phyloP scores from a whole-genome alignment of 1,140 invertebrate species.

The Ditylenchus dipsaci region DNA sequence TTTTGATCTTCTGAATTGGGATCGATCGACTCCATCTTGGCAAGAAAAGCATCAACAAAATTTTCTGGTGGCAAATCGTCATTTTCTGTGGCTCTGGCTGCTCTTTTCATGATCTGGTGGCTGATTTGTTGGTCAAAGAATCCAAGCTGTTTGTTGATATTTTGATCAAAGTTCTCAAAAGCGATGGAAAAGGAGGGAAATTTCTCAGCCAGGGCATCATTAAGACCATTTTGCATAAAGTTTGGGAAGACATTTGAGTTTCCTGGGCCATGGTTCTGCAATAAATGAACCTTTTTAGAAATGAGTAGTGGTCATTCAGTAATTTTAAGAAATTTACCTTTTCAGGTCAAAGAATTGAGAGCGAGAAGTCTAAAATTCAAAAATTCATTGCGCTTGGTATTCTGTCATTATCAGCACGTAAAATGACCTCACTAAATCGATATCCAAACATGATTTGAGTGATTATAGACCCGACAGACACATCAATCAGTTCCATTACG shows the following conservation, averaged over 20 bases:
- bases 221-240: slow-evolving; percentile 20
- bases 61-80: slow-evolving; percentile 12
- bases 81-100: not conserved
- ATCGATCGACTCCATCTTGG: slow-evolving; percentile 4
- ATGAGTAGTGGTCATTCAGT: not conserved
- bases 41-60: slow-evolving; percentile 35
- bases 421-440: slow-evolving; percentile 14
- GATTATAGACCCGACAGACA: slow-evolving; percentile 9
- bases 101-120: not conserved
- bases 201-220: not conserved
- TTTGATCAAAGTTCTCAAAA: slow-evolving; percentile 7
- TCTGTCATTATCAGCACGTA: not conserved
- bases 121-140: slow-evolving; percentile 21
- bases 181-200: slow-evolving; percentile 11
- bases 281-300: too few relatives aligned
- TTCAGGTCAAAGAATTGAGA: not conserved
- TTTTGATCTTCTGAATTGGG: not conserved
- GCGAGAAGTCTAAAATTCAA: not conserved
- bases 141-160: slow-evolving; percentile 8
- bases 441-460: slow-evolving; percentile 13
- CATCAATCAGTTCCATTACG: not conserved
- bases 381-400: not conserved
- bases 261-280: slow-evolving; percentile 4
- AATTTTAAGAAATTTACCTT: not conserved
- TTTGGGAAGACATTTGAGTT: slow-evolving; percentile 16